Percentiles rank a stretch among this genome's conserved stretches.
Evolutionary conservation across 2,888 invertebrate genomes (phyloP).

Genomic region (Rhopalosiphum nymphaeae): DNA sequence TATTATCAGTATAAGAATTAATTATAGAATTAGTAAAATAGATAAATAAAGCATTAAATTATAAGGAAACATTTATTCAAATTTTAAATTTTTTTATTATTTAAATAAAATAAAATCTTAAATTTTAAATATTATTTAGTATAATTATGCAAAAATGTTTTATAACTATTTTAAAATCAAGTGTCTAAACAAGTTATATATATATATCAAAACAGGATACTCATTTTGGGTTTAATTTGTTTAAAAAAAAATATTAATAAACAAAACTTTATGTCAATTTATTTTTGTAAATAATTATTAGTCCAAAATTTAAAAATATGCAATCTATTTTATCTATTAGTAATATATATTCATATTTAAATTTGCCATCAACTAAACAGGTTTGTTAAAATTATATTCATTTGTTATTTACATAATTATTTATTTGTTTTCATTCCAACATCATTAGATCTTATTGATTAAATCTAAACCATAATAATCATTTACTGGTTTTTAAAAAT

Average conservation of each 20-base stretch:
- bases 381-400: slow-evolving; percentile 19
- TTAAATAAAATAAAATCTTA: background rate
- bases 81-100: background rate
- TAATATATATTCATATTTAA: background rate
- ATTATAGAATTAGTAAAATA: background rate
- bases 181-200: background rate
- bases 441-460: slow-evolving; percentile 25
- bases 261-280: background rate
- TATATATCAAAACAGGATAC: background rate
- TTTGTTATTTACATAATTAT: slow-evolving; percentile 19
- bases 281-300: background rate
- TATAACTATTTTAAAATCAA: background rate
- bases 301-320: background rate
- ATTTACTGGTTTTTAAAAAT: slow-evolving; percentile 42
- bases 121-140: background rate
- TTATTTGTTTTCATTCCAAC: slow-evolving; percentile 33
- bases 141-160: background rate
- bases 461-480: slow-evolving; percentile 51
- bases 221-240: background rate
- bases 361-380: slow-evolving; percentile 10
- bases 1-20: background rate
- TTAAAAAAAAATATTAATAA: background rate
- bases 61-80: background rate
- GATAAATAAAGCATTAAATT: background rate
- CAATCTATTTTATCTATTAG: background rate